Base-by-base conservation (phyloP, 2,888 invertebrate species). In the Tipula lateralis region DNA sequence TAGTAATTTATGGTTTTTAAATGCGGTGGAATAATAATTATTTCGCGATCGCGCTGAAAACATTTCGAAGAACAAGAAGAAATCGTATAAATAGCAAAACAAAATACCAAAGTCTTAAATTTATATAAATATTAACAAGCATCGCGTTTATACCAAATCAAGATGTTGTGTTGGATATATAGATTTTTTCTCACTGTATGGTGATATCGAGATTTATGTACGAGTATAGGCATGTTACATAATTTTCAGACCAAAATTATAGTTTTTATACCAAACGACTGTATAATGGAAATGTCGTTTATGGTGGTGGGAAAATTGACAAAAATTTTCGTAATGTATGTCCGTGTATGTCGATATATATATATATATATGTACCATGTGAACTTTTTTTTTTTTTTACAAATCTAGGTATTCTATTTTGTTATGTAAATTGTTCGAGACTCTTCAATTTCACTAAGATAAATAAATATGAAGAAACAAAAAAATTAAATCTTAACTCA, bases 21-120 rank as follows among this genome's bases (percentile, higher is more conserved):
- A 66, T 66, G 66, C 66, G 66, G 66, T 66, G 66, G 66, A 66
- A 66, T 66, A 66, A 66, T 66, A 66, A 66, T 24, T 24, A 66
- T 19, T 66, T 66, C 9, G 66, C 66, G 66, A 66, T 66, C 66
- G 66, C 66, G 66, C 24, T 9, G 24, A 66, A 66, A 24, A 66
- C 66, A 66, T 39, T 39, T 9, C 44, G 44, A 66, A 66, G 66
- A 66, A 66, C 24, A 66, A 66, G 66, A 66, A 66, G 66, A 66
- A 66, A 66, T 1, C 44, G 2, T 19, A 7, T 24, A 66, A 50
- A 66, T 66, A 66, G 66, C 66, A 66, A 66, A 66, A 24, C 19
- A 24, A 66, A 19, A 66, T 66, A 66, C 66, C 66, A 66, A 66
- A 66, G 24, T 66, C 66, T 66, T 9, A 66, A 44, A 66, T n/a